These are phyloP conservation scores for Anguilla megastoma DNA, from an alignment of 2,797 vertebrate species.

Conservation along the genomic window DNA sequence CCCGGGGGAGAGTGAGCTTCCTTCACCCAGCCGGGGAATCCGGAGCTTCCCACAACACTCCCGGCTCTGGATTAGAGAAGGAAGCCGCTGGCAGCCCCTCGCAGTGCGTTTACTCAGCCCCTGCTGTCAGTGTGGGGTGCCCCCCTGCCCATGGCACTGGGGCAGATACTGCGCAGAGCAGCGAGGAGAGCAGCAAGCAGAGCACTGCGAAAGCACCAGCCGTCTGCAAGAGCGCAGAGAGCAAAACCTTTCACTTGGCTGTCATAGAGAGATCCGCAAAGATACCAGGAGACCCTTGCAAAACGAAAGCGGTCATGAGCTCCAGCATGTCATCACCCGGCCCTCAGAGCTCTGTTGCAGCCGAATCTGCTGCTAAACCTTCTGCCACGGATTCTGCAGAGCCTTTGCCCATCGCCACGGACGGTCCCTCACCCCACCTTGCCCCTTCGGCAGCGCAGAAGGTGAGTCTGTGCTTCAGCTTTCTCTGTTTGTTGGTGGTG, in stretches of 20 bases:
- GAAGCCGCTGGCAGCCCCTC: slow-evolving; percentile 38
- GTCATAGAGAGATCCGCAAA: slow-evolving; percentile 54
- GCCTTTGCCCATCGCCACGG: slow-evolving; percentile 1
- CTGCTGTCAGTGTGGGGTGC: slow-evolving; percentile 12
- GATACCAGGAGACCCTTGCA: slow-evolving; percentile 44
- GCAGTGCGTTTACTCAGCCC: slow-evolving; percentile 35
- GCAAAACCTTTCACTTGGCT: slow-evolving; percentile 49
- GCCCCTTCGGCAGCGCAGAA: slow-evolving; percentile 41
- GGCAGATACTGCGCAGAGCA: slow-evolving; percentile 47
- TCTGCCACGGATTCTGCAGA: not conserved
- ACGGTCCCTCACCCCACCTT: slow-evolving; percentile 18
- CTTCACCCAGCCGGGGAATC: slow-evolving; percentile 39
- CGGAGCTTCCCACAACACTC: slow-evolving; percentile 17
- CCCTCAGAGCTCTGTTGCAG: slow-evolving; percentile 10
- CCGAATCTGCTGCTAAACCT: not conserved
- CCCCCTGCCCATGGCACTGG: slow-evolving; percentile 31
- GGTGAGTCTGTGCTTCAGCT: slow-evolving; percentile 45
- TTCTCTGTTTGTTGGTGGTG: not conserved
- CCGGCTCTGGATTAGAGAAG: slow-evolving; percentile 15
- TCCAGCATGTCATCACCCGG: slow-evolving; percentile 30
- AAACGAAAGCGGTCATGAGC: slow-evolving; percentile 28
- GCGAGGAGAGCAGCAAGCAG: slow-evolving; percentile 41
- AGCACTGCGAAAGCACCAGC: slow-evolving; percentile 24
- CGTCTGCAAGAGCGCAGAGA: slow-evolving; percentile 36
- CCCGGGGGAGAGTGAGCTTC: slow-evolving; percentile 42